Evolutionary conservation across 2,113 vertebrate species (phyloP), one percentile per base, ranked within the genome.

Genomic region (Eonycteris spelaea): DNA sequence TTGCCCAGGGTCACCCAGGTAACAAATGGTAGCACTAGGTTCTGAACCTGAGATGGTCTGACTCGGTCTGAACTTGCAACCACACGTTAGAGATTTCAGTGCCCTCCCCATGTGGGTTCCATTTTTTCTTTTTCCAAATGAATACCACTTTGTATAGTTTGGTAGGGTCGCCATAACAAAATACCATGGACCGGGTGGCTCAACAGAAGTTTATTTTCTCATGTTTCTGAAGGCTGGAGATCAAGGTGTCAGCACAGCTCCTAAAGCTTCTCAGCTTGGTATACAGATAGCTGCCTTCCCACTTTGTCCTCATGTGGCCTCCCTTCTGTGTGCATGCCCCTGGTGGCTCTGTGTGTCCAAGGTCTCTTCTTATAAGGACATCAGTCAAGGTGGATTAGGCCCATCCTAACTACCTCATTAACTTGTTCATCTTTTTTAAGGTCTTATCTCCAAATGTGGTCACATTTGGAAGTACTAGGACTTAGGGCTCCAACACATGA

Each of bases 281-380:
- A 8, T 74, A 33, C 35, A 57, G 38, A 33, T 2, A 2, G 18
- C 53, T 28, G 43, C 38, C 57, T n/a, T 63, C 65, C 28, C 38
- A 3, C 19, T 16, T 19, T 11, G 26, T n/a, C 33, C 59, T 26
- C 40, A 28, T 1, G 0, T 30, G 53, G 13, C 10, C 24, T 0
- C 40, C 33, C 65, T 33, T 74, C 30, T 48, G 38, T 13, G 33
- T 15, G 9, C 21, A 26, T 22, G 13, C 8, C 19, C 11, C 51
- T 2, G 2, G 43, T 30, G 9, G 43, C n/a, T 95, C 2, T 43
- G 30, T 61, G 43, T 48, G 30, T 35, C 80, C 33, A 19, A 15
- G 73, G 55, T 22, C 43, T 35, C n/a, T 68, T 51, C 43, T 45
- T n/a, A 5, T 15, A 12, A 51, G 5, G 53, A 40, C 40, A 10